Evolutionary conservation across 1,140 invertebrate genomes (phyloP), one percentile per base, ranked within the genome.

Genomic region (Hypsibius dujardini): DNA sequence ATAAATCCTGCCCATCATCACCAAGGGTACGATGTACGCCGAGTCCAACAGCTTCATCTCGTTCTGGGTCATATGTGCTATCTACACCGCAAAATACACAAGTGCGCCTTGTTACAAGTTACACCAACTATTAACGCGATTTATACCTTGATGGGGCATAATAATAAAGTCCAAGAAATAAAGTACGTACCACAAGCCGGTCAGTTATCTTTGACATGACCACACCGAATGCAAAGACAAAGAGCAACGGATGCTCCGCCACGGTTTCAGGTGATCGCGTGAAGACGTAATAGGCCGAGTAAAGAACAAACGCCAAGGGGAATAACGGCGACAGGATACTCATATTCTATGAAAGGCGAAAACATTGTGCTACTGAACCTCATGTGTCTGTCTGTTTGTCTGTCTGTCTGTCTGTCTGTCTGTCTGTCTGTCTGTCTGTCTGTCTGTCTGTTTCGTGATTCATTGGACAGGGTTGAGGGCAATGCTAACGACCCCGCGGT

Each of bases 21-120:
- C 86, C 45, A 86, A 84, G 42, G 95, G 95, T 2, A 94, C 94
- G 69, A 96, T 78, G 71, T 97, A 82, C 15, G 90, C 88, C 79
- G 88, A 90, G 82, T 98, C 95, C 78, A 92, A 85, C 78, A 96
- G 90, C 73, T 91, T 87, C 88, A 99, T 92, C 82, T 95, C 93
- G 83, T 90, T 93, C 80, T 94, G 95, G 2, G 92, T 95, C 95
- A 99, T 98, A 78, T 98, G 95, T 46, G 95, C 95, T 74, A 98
- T 90, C 91, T 97, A 77, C 45, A 81, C 79, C 72, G 46, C 70
- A n/a, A n/a, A n/a, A n/a, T n/a, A n/a, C n/a, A n/a, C n/a, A n/a
- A n/a, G n/a, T n/a, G n/a, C n/a, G n/a, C n/a, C n/a, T n/a, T n/a
- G n/a, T n/a, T n/a, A n/a, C n/a, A n/a, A n/a, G n/a, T n/a, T n/a